phyloP scores from a whole-genome alignment of 2,888 invertebrate species.

The Heteropelma amictum region DNA sequence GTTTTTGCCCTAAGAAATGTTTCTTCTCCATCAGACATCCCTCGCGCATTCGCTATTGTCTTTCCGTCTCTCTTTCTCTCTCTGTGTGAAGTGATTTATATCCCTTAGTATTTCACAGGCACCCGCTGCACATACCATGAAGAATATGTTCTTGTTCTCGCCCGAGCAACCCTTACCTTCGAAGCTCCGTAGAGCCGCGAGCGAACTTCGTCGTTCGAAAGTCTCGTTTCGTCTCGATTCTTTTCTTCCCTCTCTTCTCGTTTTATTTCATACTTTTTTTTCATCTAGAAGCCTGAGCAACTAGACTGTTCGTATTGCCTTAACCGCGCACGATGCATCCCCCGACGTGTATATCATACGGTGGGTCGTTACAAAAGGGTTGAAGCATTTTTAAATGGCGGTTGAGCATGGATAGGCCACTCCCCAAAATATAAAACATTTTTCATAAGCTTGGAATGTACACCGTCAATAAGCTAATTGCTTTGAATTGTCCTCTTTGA shows the following conservation, averaged over 20 bases:
- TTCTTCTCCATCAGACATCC: constrained; percentile 47
- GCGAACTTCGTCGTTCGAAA: constrained; percentile 41
- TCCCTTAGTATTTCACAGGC: constrained; percentile 51
- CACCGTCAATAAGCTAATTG: too few relatives aligned
- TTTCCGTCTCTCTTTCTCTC: neutral
- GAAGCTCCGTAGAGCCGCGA: constrained; percentile 21
- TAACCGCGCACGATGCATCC: constrained; percentile 42
- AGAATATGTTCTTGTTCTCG: constrained; percentile 46
- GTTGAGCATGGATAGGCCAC: too few relatives aligned
- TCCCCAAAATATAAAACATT: too few relatives aligned
- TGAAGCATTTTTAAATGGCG: neutral
- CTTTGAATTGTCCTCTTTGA: too few relatives aligned
- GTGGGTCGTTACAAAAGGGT: neutral
- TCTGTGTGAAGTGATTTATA: constrained; percentile 50
- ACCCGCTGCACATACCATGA: too few relatives aligned
- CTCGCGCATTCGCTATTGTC: neutral
- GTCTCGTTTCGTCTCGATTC: constrained; percentile 20
- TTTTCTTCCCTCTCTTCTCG: constrained; percentile 11
- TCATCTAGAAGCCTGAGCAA: constrained; percentile 13
- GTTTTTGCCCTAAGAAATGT: constrained; percentile 46
- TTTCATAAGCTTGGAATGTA: too few relatives aligned
- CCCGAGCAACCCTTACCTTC: constrained; percentile 48
- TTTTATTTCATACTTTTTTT: constrained; percentile 13
- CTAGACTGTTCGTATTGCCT: constrained; percentile 26
- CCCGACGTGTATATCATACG: constrained; percentile 37